phyloP scores from a whole-genome alignment of 2,797 vertebrate species.

The Erpetoichthys calabaricus region DNA sequence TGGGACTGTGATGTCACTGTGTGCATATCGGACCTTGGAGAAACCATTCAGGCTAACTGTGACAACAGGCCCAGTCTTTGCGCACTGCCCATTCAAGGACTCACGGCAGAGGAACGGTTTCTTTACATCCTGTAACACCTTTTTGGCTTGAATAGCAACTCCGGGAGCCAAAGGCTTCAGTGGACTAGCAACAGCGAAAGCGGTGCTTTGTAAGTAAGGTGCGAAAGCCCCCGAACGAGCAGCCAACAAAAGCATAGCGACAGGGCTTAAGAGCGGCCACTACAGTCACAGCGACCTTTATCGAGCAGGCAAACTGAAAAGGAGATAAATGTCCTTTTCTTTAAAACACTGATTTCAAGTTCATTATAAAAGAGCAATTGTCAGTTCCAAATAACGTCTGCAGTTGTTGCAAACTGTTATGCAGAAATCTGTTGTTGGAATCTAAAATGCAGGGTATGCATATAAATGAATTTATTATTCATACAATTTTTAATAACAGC shows the following conservation, averaged over 20 bases:
- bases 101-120: constrained; percentile 50
- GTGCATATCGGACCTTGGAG: constrained; percentile 53
- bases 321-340: no score
- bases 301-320: constrained; percentile 1
- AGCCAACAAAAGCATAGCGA: constrained; percentile 59
- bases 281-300: constrained; percentile 54
- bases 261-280: not conserved
- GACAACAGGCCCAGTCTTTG: constrained; percentile 36
- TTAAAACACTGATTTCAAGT: no score
- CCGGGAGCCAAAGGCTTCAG: constrained; percentile 43
- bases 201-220: constrained; percentile 51
- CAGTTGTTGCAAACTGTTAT: no score
- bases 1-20: constrained; percentile 65
- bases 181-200: constrained; percentile 52
- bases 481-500: no score
- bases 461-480: no score
- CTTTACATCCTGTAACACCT: constrained; percentile 44
- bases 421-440: no score
- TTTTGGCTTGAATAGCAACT: constrained; percentile 31
- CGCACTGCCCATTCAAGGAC: constrained; percentile 41
- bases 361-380: no score
- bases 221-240: constrained; percentile 47
- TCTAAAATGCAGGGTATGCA: no score
- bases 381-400: no score
- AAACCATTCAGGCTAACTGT: constrained; percentile 50